These are phyloP conservation scores for Sturmia bella DNA, from an alignment of 2,888 invertebrate genomes.

Conservation along the genomic window DNA sequence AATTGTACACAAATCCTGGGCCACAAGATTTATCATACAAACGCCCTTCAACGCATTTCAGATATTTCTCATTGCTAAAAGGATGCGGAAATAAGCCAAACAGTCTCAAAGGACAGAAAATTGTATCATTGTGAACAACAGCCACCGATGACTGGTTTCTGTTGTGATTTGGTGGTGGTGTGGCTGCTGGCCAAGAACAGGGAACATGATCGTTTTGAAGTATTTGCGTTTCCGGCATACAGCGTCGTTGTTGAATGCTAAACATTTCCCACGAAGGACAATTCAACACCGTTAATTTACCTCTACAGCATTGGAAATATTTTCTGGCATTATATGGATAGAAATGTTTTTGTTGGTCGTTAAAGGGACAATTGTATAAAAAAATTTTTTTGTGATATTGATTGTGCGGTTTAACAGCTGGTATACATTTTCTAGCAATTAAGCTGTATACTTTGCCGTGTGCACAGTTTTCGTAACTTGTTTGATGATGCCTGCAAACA, in stretches of 20 bases:
- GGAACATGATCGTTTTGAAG: neutral
- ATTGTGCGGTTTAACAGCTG: no score
- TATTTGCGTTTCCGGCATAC: neutral
- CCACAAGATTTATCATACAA: slow-evolving; percentile 22
- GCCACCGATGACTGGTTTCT: neutral
- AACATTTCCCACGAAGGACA: neutral
- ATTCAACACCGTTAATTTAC: neutral
- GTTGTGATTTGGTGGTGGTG: neutral
- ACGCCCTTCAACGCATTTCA: slow-evolving; percentile 42
- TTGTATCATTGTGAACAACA: neutral
- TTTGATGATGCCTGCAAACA: neutral
- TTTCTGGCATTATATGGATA: slow-evolving; percentile 21
- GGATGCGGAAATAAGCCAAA: slow-evolving; percentile 54
- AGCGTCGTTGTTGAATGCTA: neutral
- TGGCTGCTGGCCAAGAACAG: neutral
- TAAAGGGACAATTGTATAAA: neutral
- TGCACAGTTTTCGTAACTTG: neutral
- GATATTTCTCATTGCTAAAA: slow-evolving; percentile 40
- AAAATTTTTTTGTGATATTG: neutral
- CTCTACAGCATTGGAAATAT: slow-evolving; percentile 10
- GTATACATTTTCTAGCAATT: neutral
- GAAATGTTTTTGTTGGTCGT: neutral
- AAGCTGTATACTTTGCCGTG: neutral
- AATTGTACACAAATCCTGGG: slow-evolving; percentile 18
- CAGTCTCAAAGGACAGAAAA: slow-evolving; percentile 21